Conservation (phyloP, 2,113 vertebrate species). For the Dendrocopos noguchii region DNA sequence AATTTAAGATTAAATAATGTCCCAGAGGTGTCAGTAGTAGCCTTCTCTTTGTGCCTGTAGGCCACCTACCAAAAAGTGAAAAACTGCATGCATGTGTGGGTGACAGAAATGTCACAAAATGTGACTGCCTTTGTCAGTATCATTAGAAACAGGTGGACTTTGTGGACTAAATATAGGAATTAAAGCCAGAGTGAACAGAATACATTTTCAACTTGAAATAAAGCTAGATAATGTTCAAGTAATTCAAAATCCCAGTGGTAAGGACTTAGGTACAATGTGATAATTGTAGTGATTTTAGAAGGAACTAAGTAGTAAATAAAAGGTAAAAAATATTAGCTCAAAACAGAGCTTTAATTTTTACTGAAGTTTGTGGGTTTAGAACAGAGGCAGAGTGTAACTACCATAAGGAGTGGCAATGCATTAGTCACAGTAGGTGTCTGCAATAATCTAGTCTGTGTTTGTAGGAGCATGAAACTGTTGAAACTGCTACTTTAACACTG, state of each 20-base stretch:
- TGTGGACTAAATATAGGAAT: neutral
- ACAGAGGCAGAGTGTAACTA: neutral
- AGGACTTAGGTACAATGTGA: neutral
- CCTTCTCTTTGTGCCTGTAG: neutral
- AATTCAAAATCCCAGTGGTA: neutral
- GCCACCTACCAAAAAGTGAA: neutral
- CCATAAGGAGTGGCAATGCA: neutral
- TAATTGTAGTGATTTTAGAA: neutral
- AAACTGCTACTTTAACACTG: slow-evolving; percentile 59
- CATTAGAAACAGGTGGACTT: neutral
- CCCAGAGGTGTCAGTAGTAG: neutral
- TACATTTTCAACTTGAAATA: neutral
- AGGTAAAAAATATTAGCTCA: neutral
- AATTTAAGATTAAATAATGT: neutral
- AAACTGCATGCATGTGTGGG: fast-evolving
- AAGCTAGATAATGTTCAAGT: neutral
- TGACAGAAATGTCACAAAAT: neutral
- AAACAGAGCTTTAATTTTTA: neutral
- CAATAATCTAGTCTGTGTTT: slow-evolving; percentile 42
- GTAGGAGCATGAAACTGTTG: slow-evolving; percentile 54
- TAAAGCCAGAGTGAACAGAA: neutral
- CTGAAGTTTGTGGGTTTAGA: neutral
- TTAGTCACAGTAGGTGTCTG: slow-evolving; percentile 40
- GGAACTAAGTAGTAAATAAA: neutral
- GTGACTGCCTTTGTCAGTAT: neutral